phyloP scores from a whole-genome alignment of 2,797 vertebrate species.

The Fundulus diaphanus region DNA sequence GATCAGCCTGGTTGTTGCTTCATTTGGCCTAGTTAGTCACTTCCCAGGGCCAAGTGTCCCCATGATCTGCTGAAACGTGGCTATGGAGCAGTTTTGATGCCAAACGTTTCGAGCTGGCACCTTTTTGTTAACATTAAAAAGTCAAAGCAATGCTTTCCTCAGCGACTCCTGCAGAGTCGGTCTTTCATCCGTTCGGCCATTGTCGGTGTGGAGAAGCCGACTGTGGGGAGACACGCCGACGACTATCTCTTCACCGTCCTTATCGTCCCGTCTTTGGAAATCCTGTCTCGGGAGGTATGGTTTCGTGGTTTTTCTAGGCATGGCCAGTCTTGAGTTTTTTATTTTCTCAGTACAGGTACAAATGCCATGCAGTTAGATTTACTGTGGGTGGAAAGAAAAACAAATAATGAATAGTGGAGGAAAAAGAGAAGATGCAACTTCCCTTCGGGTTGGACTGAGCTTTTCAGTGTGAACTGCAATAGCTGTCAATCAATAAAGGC shows the following conservation, averaged over 20 bases:
- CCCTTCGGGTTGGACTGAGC: not conserved
- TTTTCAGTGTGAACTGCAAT: not conserved
- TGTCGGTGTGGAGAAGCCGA: conserved; percentile 20
- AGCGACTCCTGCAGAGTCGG: too few relatives aligned
- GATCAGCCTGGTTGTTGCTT: conserved; percentile 20
- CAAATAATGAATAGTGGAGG: not conserved
- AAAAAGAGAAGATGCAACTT: not conserved
- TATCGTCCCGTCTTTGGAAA: conserved; percentile 24
- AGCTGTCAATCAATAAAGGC: not conserved
- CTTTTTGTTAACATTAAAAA: rapidly evolving
- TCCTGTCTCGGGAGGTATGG: conserved; percentile 7
- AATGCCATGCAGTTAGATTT: not conserved
- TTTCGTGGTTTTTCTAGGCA: conserved; percentile 11
- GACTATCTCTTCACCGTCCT: not conserved
- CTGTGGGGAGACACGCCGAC: conserved; percentile 4
- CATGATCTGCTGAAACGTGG: conserved; percentile 27
- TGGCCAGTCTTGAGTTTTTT: not conserved
- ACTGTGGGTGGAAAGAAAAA: not conserved
- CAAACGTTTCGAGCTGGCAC: not conserved
- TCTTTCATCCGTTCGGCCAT: conserved; percentile 24
- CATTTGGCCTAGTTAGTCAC: conserved; percentile 19
- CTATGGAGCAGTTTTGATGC: not conserved
- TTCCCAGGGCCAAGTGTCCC: conserved; percentile 16
- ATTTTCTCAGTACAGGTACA: not conserved
- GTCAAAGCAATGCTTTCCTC: not conserved